phyloP scores from a whole-genome alignment of 1,140 invertebrate species.

The Bombus pyrosoma region DNA sequence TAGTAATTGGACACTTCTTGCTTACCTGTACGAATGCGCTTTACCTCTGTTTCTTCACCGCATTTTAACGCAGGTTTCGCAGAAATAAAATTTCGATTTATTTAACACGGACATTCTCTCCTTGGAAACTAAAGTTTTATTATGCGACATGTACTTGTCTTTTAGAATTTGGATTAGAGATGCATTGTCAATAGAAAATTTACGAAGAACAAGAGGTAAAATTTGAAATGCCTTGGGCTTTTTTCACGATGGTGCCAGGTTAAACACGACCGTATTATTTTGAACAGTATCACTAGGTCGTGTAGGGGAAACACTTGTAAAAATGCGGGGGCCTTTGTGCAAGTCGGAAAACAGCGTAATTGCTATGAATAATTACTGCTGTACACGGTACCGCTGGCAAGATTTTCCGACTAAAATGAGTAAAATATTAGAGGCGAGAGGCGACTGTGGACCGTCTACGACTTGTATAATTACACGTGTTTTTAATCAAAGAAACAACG shows the following conservation, averaged over 20 bases:
- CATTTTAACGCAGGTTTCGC: not conserved
- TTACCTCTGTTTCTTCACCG: too few species aligned
- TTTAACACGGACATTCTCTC: not conserved
- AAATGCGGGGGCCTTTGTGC: slow-evolving; percentile 48
- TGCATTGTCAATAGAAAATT: slow-evolving; percentile 12
- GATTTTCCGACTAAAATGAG: slow-evolving; percentile 50
- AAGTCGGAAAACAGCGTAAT: slow-evolving; percentile 54
- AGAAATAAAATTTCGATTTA: too few species aligned
- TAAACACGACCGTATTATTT: slow-evolving; percentile 59
- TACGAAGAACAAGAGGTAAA: slow-evolving; percentile 11
- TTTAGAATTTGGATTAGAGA: not conserved
- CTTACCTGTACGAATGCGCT: too few species aligned
- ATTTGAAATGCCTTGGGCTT: slow-evolving; percentile 12
- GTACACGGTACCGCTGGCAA: slow-evolving; percentile 25
- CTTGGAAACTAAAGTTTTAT: fast-evolving
- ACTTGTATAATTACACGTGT: slow-evolving; percentile 51
- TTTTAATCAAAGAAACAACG: slow-evolving; percentile 36
- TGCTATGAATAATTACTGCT: slow-evolving; percentile 58
- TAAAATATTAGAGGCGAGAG: slow-evolving; percentile 48
- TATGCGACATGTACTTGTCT: too few species aligned
- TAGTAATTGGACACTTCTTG: not conserved
- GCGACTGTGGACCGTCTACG: slow-evolving; percentile 5
- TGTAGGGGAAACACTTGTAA: slow-evolving; percentile 16
- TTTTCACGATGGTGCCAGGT: slow-evolving; percentile 19
- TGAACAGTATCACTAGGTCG: slow-evolving; percentile 43